These are phyloP conservation scores for Gortyna flavago DNA, from an alignment of 2,888 invertebrate genomes.

Conservation along the genomic window DNA sequence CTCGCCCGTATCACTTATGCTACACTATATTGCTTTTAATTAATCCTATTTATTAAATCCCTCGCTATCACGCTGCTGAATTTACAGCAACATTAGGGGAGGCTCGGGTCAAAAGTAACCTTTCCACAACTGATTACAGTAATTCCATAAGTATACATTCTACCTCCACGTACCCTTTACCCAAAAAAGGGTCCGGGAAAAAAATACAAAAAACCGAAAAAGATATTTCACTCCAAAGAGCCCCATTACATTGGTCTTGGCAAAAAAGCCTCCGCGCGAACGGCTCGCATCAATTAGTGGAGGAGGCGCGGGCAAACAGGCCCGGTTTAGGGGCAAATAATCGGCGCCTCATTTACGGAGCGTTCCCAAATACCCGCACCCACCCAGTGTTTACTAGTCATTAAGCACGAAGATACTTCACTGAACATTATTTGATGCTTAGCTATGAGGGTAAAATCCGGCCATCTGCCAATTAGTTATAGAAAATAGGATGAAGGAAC, in stretches of 20 bases:
- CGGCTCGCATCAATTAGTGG: conserved; percentile 84
- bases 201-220: conserved; percentile 76
- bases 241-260: conserved; percentile 83
- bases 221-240: conserved; percentile 84
- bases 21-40: conserved; percentile 63
- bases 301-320: conserved; percentile 80
- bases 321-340: conserved; percentile 81
- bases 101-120: conserved; percentile 63
- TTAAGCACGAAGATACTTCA: conserved; percentile 79
- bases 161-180: conserved; percentile 57
- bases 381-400: conserved; percentile 84
- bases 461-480: conserved; percentile 48
- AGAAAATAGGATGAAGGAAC: conserved; percentile 32
- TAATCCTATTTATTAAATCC: conserved; percentile 67
- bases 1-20: conserved; percentile 47
- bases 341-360: conserved; percentile 82
- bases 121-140: conserved; percentile 69
- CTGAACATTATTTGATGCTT: conserved; percentile 63
- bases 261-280: conserved; percentile 76
- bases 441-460: conserved; percentile 55
- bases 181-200: conserved; percentile 65
- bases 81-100: conserved; percentile 59
- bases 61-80: conserved; percentile 56
- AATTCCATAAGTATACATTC: conserved; percentile 66
- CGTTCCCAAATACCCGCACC: conserved; percentile 71